These are phyloP conservation scores for Hylyphantes graminicola DNA, from an alignment of 1,140 invertebrate species.

Conservation along the genomic window DNA sequence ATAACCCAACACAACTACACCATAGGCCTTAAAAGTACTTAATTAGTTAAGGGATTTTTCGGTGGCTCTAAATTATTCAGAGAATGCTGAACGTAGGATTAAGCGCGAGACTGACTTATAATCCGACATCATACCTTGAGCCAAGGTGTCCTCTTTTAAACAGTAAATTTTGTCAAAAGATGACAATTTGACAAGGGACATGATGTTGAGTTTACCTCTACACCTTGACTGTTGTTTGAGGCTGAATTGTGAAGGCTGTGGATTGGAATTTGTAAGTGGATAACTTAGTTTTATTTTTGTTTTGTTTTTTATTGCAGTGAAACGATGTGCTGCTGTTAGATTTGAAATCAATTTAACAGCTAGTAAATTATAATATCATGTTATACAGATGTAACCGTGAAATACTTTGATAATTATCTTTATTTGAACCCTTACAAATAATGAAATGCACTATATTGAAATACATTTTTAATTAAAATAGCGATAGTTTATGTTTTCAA, in stretches of 20 bases:
- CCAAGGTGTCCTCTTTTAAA: neutral
- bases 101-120: slow-evolving; percentile 5
- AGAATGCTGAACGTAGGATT: slow-evolving; percentile 5
- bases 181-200: slow-evolving; percentile 32
- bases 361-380: no score
- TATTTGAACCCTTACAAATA: no score
- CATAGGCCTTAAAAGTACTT: slow-evolving; percentile 45
- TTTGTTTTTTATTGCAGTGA: neutral
- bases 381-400: no score
- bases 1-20: slow-evolving; percentile 8
- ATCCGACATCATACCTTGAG: slow-evolving; percentile 4
- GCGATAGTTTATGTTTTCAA: no score
- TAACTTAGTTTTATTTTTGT: neutral
- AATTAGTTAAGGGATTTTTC: slow-evolving; percentile 57
- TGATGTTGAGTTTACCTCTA: neutral
- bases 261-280: neutral
- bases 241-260: slow-evolving; percentile 14
- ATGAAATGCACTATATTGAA: no score
- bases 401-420: no score
- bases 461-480: no score
- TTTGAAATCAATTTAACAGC: neutral
- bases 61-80: slow-evolving; percentile 49
- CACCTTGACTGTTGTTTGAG: slow-evolving; percentile 43
- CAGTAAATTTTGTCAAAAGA: slow-evolving; percentile 42
- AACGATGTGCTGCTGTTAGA: neutral